Evolutionary conservation across 2,888 invertebrate genomes (phyloP).

Genomic region (Priocnemis perturbator): DNA sequence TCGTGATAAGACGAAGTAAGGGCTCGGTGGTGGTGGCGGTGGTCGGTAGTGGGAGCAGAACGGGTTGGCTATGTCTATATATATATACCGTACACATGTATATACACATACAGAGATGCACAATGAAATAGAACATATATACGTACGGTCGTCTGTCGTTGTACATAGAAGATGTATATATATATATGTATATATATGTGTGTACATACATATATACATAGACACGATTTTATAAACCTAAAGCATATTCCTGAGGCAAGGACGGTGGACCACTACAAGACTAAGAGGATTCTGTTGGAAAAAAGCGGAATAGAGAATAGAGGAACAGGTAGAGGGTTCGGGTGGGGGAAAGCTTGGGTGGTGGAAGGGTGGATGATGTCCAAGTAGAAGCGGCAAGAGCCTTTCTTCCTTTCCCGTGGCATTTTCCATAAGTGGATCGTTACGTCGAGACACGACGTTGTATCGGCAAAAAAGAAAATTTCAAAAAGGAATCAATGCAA

Average conservation of each 20-base stretch:
- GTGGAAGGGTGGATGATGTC: slow-evolving; percentile 39
- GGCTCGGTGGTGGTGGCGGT: slow-evolving; percentile 17
- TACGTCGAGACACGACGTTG: slow-evolving; percentile 52
- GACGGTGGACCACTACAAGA: slow-evolving; percentile 41
- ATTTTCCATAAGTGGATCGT: slow-evolving; percentile 63
- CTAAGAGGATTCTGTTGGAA: slow-evolving; percentile 55
- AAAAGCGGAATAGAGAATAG: slow-evolving; percentile 35
- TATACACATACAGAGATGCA: background rate
- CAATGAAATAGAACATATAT: background rate
- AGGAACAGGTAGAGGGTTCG: background rate
- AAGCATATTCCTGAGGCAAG: slow-evolving; percentile 44
- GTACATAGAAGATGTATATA: background rate
- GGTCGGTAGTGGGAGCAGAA: slow-evolving; percentile 13
- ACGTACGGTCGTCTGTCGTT: background rate
- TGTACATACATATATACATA: slow-evolving; percentile 18
- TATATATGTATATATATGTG: too few species aligned
- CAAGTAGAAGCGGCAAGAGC: slow-evolving; percentile 56
- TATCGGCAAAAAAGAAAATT: slow-evolving; percentile 32
- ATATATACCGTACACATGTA: background rate
- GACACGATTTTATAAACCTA: slow-evolving; percentile 51
- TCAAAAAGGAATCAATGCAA: background rate
- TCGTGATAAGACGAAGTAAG: slow-evolving; percentile 41
- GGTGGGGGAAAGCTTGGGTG: background rate
- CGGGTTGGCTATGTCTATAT: slow-evolving; percentile 1
- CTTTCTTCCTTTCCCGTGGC: slow-evolving; percentile 55